Evolutionary conservation across 2,797 vertebrate species (phyloP), one percentile per base, ranked within the genome.

Genomic region (Ctenopoma multispine): DNA sequence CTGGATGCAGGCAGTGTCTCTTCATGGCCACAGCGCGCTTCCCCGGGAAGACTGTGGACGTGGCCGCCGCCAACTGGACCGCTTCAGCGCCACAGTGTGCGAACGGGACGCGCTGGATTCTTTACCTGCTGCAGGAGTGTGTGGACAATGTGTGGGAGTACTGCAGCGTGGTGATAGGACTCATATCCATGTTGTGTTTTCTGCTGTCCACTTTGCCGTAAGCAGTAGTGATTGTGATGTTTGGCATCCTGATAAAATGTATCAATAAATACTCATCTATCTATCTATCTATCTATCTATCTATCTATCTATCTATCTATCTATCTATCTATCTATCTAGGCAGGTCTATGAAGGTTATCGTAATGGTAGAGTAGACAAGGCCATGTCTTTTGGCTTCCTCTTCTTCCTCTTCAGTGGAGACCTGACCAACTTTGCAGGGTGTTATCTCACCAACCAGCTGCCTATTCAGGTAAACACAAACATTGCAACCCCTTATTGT

Each of bases 111-210:
- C 86, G 82, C 1, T 93, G 94, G 92, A 85, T 94, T 77, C 89
- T 94, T 38, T 91, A 92, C 76, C 86, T 95, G 38, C 86, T 95
- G 27, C 85, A 90, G 70, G 91, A 93, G 84, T 92, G 92, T 72
- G 93, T 93, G n/a, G 88, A 91, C 12, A 93, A 81, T 9, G 87
- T 56, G 49, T 95, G 93, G 93, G 92, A 95, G 79, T 91, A 91
- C 75, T 94, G 89, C 79, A 94, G 92, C 12, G 64, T 92, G 43
- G 76, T 93, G 67, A 83, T 87, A 55, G 94, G 92, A 20, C 91
- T 95, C 43, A 2, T 92, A 58, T 92, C 94, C 69, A 92, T 94
- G 90, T 81, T 92, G 71, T 95, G 93, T 51, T 95, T 95, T 51
- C 89, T 95, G 64, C 88, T 94, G 79, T 93, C 93, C 78, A 91